Evolutionary conservation across 2,113 vertebrate genomes (phyloP).

Genomic region (Tenebrosternarchus preto): DNA sequence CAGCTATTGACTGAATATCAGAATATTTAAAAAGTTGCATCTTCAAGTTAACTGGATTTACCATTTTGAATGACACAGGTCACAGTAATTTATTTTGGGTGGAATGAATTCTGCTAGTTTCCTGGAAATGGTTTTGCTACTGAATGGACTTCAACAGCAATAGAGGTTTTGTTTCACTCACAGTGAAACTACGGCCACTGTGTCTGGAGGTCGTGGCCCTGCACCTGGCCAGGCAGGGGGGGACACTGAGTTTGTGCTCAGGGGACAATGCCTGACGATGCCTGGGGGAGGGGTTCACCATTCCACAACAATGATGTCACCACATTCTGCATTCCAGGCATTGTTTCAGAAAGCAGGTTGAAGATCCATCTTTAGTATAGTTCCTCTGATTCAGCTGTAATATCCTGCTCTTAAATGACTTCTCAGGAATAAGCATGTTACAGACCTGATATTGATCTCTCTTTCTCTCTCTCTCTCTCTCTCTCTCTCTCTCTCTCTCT

Average conservation of each 20-base stretch:
- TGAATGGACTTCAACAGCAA: neutral
- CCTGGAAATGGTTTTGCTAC: neutral
- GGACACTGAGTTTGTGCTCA: neutral
- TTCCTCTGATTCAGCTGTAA: slow-evolving; percentile 2
- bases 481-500: neutral
- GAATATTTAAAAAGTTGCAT: too few species aligned
- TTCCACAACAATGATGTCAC: neutral
- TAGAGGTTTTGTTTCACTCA: too few species aligned
- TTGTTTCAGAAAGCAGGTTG: neutral
- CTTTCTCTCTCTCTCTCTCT: neutral
- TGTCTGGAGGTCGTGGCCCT: neutral
- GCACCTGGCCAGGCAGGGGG: neutral
- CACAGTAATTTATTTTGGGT: neutral
- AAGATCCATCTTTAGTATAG: neutral
- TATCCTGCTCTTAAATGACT: slow-evolving; percentile 20
- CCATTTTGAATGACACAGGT: neutral
- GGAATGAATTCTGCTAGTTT: too few species aligned
- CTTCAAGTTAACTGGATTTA: neutral
- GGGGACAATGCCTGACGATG: neutral
- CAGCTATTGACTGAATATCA: too few species aligned
- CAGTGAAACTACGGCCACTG: neutral
- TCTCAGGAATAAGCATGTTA: neutral
- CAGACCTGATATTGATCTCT: slow-evolving; percentile 8
- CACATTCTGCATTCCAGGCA: slow-evolving; percentile 16
- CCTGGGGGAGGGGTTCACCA: neutral